Evolutionary conservation across 2,797 vertebrate genomes (phyloP), one percentile per base, ranked within the genome.

Genomic region (Sebastes taczanowskii): DNA sequence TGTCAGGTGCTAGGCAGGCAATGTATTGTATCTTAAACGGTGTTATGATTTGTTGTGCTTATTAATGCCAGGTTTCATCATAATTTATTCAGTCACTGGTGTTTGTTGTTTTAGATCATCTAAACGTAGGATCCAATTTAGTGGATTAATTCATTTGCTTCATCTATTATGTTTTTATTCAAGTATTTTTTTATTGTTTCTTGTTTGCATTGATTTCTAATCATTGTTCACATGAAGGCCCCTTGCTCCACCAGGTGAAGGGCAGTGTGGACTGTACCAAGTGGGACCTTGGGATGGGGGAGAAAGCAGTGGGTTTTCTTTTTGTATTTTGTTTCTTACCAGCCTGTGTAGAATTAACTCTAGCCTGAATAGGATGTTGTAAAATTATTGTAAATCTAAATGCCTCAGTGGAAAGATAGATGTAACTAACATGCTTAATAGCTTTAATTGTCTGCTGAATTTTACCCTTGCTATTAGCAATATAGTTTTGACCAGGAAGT

Each of bases 1-100:
- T 18, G 23, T 27, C 22, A 27, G 11, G 23, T 58, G 42, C 59
- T 76, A 16, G 22, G 73, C 77, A 72, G 62, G 56, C 67, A 23
- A 58, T 58, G 64, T 72, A 11, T 72, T 79, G 68, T 69, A 29
- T 86, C 14, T 55, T 79, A 70, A 71, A 85, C 81, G 82, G 83
- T 72, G 81, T 88, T 83, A 22, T 72, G 6, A 30, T 83, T 86
- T 74, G 68, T 67, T n/a, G 5, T 72, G 34, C 9, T 63, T 75
- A 29, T 70, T 70, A 66, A 71, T 82, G 52, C 42, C 59, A 20
- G 16, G 58, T 65, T n/a, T 58, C 49, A 52, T 52, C 49, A n/a
- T n/a, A 10, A 52, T 14, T n/a, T 38, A 74, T 73, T 82, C 25
- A 68, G 42, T 74, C 56, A 55, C 59, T 74, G 55, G 9, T 71